These are phyloP conservation scores for Miltochrista miniata DNA, from an alignment of 2,888 invertebrate genomes.

Conservation along the genomic window DNA sequence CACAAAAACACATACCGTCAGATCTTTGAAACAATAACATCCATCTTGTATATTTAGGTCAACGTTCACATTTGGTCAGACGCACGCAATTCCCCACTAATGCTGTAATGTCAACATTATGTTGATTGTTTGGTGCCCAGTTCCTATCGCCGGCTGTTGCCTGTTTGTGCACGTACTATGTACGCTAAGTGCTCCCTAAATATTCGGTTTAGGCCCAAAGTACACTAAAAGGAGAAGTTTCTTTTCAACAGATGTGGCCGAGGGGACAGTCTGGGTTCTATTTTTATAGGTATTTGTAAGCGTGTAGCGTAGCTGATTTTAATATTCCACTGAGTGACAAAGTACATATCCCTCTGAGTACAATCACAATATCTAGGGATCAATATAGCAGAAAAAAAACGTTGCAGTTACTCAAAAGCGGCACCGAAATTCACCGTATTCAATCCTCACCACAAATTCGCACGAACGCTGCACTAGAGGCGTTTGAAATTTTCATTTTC, in stretches of 20 bases:
- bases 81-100: slow-evolving; percentile 36
- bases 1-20: not conserved
- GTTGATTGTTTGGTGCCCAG: slow-evolving; percentile 8
- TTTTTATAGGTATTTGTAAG: slow-evolving; percentile 2
- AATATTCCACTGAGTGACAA: too few species aligned
- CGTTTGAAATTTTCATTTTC: too few species aligned
- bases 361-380: too few species aligned
- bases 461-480: too few species aligned
- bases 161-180: slow-evolving; percentile 20
- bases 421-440: too few species aligned
- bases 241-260: slow-evolving; percentile 23
- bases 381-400: too few species aligned
- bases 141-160: slow-evolving; percentile 15
- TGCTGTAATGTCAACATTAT: slow-evolving; percentile 39
- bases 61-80: slow-evolving; percentile 32
- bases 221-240: slow-evolving; percentile 14
- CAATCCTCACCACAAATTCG: too few species aligned
- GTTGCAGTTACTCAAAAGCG: too few species aligned
- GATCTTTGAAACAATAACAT: slow-evolving; percentile 15
- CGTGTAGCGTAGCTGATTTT: too few species aligned
- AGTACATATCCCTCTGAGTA: too few species aligned
- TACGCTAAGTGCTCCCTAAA: slow-evolving; percentile 32
- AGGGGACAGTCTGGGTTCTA: slow-evolving; percentile 4
- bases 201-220: slow-evolving; percentile 16
- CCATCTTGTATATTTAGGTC: slow-evolving; percentile 21